phyloP scores from a whole-genome alignment of 2,797 vertebrate genomes.

The Aeoliscus strigatus region DNA sequence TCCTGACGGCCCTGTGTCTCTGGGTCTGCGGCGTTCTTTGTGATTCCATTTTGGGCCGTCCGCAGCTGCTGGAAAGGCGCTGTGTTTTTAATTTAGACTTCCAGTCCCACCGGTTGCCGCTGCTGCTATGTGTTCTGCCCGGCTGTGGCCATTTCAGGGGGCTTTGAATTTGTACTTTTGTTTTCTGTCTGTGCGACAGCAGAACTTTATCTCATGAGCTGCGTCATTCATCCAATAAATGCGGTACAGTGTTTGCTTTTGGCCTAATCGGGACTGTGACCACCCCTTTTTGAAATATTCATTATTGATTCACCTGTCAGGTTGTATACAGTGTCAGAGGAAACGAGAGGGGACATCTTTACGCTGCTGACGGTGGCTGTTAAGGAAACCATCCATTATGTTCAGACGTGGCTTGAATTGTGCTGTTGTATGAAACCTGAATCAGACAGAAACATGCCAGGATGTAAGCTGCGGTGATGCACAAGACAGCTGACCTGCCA shows the following conservation, averaged over 20 bases:
- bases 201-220: not conserved
- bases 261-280: not conserved
- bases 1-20: conserved; percentile 15
- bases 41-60: conserved; percentile 78
- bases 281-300: not conserved
- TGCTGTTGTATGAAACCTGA: too few relatives aligned
- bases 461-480: too few relatives aligned
- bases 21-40: conserved; percentile 26
- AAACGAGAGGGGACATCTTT: not conserved
- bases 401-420: too few relatives aligned
- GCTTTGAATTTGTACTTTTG: too few relatives aligned
- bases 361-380: not conserved
- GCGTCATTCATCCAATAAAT: too few relatives aligned
- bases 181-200: too few relatives aligned
- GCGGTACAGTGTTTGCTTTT: not conserved
- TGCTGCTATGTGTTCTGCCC: conserved; percentile 40
- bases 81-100: conserved; percentile 81
- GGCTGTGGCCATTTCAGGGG: conserved; percentile 42
- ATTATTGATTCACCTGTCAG: not conserved
- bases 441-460: too few relatives aligned
- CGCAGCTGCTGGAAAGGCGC: conserved; percentile 72
- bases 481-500: too few relatives aligned
- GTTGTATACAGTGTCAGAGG: not conserved
- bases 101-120: conserved; percentile 54
- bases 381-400: too few relatives aligned